Conservation (phyloP, 1,140 invertebrate species). For the Tetranychus cinnabarinus region DNA sequence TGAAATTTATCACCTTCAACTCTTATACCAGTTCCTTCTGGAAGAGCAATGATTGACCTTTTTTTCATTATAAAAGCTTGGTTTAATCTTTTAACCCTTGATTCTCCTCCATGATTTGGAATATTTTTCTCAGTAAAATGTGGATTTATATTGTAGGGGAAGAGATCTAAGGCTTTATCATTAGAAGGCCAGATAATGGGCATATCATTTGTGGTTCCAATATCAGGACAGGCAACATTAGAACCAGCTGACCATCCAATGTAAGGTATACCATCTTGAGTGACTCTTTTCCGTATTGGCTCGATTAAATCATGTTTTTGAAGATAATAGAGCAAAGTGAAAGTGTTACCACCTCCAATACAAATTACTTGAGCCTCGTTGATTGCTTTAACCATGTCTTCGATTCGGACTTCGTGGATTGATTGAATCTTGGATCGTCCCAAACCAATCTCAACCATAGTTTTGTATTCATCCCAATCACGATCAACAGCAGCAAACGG, state of each 20-base stretch:
- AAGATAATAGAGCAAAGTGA: slow-evolving; percentile 39
- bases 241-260: slow-evolving; percentile 57
- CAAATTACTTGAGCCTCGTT: slow-evolving; percentile 40
- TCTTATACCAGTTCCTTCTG: slow-evolving; percentile 6
- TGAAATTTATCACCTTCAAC: slow-evolving; percentile 1
- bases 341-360: slow-evolving; percentile 51
- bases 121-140: slow-evolving; percentile 39
- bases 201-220: slow-evolving; percentile 64
- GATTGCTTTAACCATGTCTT: slow-evolving; percentile 31
- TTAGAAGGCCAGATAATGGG: slow-evolving; percentile 50
- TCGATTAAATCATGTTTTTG: slow-evolving; percentile 41
- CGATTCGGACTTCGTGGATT: slow-evolving; percentile 28
- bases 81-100: slow-evolving; percentile 2
- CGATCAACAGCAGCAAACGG: slow-evolving; percentile 37
- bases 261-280: slow-evolving; percentile 37
- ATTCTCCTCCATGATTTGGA: slow-evolving; percentile 1
- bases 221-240: slow-evolving; percentile 50
- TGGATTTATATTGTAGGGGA: slow-evolving; percentile 64
- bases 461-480: slow-evolving; percentile 38
- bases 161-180: slow-evolving; percentile 42
- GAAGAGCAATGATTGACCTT: slow-evolving; percentile 4
- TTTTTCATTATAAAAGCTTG: slow-evolving; percentile 2
- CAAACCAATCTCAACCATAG: slow-evolving; percentile 20
- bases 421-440: slow-evolving; percentile 29
- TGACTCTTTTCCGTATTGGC: slow-evolving; percentile 29